Evolutionary conservation across 23 tunicate genomes (phyloP).

Genomic region (Trididemnum nubilum): DNA sequence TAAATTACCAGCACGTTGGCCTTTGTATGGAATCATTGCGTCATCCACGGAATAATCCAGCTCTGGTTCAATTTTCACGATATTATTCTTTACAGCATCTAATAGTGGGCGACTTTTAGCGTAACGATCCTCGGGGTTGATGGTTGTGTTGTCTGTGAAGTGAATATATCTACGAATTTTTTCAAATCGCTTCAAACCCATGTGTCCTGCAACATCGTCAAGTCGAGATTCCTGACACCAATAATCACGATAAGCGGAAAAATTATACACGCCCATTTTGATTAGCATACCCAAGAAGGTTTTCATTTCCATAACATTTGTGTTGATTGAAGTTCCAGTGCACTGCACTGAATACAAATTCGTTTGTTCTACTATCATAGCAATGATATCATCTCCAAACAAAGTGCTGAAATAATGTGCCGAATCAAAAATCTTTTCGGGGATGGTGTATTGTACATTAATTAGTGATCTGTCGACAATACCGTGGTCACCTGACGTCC

Average conservation of each 20-base stretch:
- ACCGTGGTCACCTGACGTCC: conserved; percentile 9
- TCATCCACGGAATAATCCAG: conserved; percentile 22
- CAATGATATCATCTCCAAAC: conserved; percentile 19
- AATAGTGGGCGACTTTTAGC: conserved; percentile 1
- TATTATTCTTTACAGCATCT: not conserved
- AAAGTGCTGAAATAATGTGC: conserved; percentile 3
- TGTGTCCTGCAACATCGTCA: not conserved
- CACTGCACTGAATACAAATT: conserved; percentile 20
- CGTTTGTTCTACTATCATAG: conserved; percentile 14
- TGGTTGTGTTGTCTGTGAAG: conserved; percentile 1
- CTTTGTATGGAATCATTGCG: conserved; percentile 33
- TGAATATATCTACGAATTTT: conserved; percentile 11
- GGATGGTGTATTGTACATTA: conserved; percentile 13
- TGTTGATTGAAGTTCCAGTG: conserved; percentile 16
- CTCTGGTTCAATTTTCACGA: conserved; percentile 23
- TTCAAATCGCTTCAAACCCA: conserved; percentile 29
- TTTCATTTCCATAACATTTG: conserved; percentile 18
- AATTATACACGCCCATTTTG: conserved; percentile 2
- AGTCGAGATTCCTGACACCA: conserved; percentile 5
- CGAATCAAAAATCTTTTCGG: conserved; percentile 20
- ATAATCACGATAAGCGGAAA: conserved; percentile 19
- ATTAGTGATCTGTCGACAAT: not conserved
- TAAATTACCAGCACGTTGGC: conserved; percentile 8
- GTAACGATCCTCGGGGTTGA: conserved; percentile 22
- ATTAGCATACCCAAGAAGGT: conserved; percentile 11